phyloP scores from a whole-genome alignment of 2,113 vertebrate species.

The Numida meleagris region DNA sequence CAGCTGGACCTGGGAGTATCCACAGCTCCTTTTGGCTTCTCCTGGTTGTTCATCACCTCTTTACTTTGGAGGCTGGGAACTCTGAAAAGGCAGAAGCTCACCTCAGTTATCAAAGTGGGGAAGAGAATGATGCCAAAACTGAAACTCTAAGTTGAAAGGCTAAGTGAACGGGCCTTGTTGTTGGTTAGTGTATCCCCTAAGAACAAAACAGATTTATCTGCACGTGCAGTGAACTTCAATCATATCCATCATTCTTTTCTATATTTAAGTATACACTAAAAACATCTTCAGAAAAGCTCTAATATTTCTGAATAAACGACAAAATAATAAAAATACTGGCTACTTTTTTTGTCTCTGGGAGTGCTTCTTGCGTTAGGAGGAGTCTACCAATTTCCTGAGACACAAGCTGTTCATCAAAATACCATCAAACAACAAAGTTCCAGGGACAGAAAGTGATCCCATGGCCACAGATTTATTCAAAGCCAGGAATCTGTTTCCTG shows the following conservation, averaged over 20 bases:
- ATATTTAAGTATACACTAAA: not conserved
- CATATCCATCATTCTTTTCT: not conserved
- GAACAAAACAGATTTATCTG: conserved; percentile 3
- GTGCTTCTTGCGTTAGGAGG: not conserved
- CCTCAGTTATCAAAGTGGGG: conserved; percentile 15
- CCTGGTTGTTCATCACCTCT: not conserved
- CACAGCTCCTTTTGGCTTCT: not conserved
- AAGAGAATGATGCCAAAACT: conserved; percentile 41
- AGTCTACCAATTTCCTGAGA: not conserved
- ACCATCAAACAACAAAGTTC: not conserved
- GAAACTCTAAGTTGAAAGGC: conserved; percentile 24
- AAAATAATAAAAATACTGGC: not conserved
- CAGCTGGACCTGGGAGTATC: not conserved
- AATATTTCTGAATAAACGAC: not conserved
- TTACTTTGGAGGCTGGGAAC: not conserved
- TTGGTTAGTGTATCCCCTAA: conserved; percentile 25
- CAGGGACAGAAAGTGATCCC: not conserved
- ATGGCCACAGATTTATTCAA: not conserved
- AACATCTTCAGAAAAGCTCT: not conserved
- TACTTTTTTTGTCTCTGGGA: not conserved
- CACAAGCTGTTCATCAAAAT: not conserved
- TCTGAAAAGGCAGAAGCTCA: not conserved
- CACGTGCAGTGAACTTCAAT: conserved; percentile 18
- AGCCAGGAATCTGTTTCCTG: not conserved
- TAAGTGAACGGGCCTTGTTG: conserved; percentile 11